Evolutionary conservation across 1,140 invertebrate genomes (phyloP).

Genomic region (Neelides sp.): DNA sequence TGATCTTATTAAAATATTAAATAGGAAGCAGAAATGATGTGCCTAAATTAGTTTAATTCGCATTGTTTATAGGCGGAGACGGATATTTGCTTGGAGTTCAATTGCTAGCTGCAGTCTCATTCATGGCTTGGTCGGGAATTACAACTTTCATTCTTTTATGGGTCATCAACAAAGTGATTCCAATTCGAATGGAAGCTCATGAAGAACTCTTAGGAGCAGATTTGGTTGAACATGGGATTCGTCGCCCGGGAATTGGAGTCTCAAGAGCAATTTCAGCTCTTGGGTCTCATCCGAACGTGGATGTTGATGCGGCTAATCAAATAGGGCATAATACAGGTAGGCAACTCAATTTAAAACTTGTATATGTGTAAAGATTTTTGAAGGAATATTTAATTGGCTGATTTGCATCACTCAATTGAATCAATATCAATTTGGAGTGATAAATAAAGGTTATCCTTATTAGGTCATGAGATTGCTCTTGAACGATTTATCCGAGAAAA

Average conservation of each 20-base stretch:
- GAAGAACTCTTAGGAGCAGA: conserved; percentile 78
- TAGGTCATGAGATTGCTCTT: conserved; percentile 28
- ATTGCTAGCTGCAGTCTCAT: conserved; percentile 51
- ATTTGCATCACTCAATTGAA: background rate
- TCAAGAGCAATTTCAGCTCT: conserved; percentile 47
- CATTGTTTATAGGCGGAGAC: conserved; percentile 53
- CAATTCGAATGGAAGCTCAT: conserved; percentile 66
- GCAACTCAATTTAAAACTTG: too few relatives aligned
- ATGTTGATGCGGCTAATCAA: conserved; percentile 34
- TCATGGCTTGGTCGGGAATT: conserved; percentile 56
- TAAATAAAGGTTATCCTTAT: background rate
- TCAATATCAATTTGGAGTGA: background rate
- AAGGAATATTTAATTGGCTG: background rate
- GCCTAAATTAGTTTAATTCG: conserved; percentile 15
- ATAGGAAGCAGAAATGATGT: background rate
- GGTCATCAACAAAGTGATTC: conserved; percentile 60
- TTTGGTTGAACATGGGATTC: conserved; percentile 69
- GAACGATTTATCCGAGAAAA: conserved; percentile 20
- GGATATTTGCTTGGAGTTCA: conserved; percentile 77
- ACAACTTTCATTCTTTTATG: conserved; percentile 57
- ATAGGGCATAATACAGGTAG: conserved; percentile 48
- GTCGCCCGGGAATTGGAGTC: conserved; percentile 47
- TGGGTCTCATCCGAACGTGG: conserved; percentile 38
- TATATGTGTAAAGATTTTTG: too few relatives aligned
- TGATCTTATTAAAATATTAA: too few relatives aligned